Evolutionary conservation across 2,797 vertebrate species (phyloP).

Genomic region (Philypnodon macrostomus): DNA sequence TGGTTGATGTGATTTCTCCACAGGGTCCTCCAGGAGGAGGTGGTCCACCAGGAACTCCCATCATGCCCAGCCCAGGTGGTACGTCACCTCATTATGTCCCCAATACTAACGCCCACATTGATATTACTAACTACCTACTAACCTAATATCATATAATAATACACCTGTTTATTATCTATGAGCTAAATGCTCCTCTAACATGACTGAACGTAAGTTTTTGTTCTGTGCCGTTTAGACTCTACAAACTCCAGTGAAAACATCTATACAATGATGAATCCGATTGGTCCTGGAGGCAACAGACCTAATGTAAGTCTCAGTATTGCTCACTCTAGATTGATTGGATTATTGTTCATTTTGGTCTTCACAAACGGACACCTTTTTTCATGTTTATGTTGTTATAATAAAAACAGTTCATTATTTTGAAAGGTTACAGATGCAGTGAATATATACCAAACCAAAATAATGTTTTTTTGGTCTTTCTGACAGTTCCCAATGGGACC

Average conservation of each 20-base stretch:
- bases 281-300: constrained; percentile 79
- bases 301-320: constrained; percentile 75
- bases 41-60: constrained; percentile 89
- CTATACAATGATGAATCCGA: constrained; percentile 89
- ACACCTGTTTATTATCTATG: too few species aligned
- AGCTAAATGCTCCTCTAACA: too few species aligned
- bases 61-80: constrained; percentile 95
- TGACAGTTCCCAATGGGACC: constrained; percentile 87
- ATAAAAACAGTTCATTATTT: constrained; percentile 7
- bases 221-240: constrained; percentile 79
- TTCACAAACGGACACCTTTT: too few species aligned
- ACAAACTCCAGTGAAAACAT: constrained; percentile 90
- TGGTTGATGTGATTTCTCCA: constrained; percentile 28
- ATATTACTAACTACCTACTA: constrained; percentile 36
- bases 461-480: neutral
- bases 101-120: constrained; percentile 31
- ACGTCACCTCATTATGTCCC: constrained; percentile 51
- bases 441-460: too few species aligned
- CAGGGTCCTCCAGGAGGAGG: constrained; percentile 90
- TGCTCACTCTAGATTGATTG: constrained; percentile 12
- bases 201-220: neutral
- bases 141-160: too few species aligned
- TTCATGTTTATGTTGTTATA: constrained; percentile 22
- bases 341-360: too few species aligned
- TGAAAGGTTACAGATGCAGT: too few species aligned